Evolutionary conservation across 1,140 invertebrate species (phyloP).

Genomic region (Schlechtendalia chinensis): DNA sequence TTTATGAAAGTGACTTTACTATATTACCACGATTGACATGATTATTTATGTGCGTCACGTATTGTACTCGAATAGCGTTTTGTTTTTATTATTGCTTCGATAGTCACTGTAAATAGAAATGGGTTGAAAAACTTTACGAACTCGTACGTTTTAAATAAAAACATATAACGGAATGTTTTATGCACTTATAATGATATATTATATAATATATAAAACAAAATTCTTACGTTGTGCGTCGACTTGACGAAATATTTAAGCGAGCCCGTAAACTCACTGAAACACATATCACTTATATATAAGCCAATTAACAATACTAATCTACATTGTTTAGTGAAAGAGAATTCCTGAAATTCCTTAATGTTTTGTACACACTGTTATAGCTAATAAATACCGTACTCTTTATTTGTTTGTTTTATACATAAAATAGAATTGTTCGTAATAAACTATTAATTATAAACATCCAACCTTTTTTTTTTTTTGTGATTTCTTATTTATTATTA

Average conservation of each 20-base stretch:
- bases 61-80: background rate
- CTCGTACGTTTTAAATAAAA: background rate
- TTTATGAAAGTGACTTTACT: too few relatives aligned
- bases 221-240: background rate
- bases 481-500: background rate
- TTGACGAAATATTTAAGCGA: background rate
- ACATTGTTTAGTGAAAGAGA: background rate
- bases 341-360: background rate
- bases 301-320: constrained; percentile 11
- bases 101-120: background rate
- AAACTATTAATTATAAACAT: background rate
- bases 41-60: background rate
- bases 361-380: background rate
- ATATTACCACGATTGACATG: too few relatives aligned
- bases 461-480: background rate
- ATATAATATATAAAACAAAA: background rate
- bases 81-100: background rate
- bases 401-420: background rate
- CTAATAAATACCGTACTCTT: background rate
- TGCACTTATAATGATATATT: background rate
- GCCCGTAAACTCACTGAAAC: background rate
- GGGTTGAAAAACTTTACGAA: background rate
- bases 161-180: background rate
- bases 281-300: background rate
- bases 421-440: background rate